Conservation (phyloP, 2,888 invertebrate species). For the Cephonodes hylas region DNA sequence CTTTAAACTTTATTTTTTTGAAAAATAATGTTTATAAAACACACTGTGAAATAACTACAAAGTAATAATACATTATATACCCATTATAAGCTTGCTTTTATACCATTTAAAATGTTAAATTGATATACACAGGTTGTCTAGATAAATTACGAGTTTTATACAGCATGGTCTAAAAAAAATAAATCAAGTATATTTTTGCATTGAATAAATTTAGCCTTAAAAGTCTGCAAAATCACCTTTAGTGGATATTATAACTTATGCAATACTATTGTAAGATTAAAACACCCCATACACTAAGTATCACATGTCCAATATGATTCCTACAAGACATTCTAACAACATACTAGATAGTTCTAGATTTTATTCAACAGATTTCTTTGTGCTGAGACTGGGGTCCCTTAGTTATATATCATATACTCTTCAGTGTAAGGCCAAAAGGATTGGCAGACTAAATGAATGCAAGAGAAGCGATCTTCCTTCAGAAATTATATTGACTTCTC, state of each 20-base stretch:
- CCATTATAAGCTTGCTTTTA: conserved; percentile 1
- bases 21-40: background rate
- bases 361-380: conserved; percentile 37
- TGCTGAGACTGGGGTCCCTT: conserved; percentile 67
- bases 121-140: background rate
- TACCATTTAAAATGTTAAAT: background rate
- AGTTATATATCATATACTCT: conserved; percentile 23
- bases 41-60: background rate
- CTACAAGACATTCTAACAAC: background rate
- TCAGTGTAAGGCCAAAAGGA: background rate
- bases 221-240: too few species aligned
- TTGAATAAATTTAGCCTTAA: background rate
- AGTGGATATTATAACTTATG: background rate
- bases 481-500: too few species aligned
- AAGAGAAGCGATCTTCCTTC: too few species aligned
- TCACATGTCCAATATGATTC: background rate
- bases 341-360: conserved; percentile 25
- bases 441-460: background rate
- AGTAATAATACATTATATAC: background rate
- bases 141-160: background rate
- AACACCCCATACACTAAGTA: background rate
- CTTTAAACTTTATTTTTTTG: background rate
- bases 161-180: background rate
- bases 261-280: background rate
- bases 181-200: background rate